phyloP scores from a whole-genome alignment of 2,113 vertebrate species.

The Macquaria ambigua region DNA sequence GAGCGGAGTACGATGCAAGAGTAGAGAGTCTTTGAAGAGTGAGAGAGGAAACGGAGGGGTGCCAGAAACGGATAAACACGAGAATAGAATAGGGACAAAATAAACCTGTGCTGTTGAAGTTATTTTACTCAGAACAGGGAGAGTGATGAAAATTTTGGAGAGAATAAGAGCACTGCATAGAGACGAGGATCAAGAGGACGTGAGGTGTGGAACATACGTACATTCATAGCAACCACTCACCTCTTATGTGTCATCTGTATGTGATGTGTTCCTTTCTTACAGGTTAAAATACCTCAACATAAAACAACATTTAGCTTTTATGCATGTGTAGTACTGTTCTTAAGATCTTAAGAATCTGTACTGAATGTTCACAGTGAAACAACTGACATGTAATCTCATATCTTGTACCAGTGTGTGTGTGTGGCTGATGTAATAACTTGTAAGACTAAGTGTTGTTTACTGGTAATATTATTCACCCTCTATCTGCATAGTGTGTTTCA shows the following conservation, averaged over 20 bases:
- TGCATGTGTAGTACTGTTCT: background rate
- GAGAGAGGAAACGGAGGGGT: conserved; percentile 29
- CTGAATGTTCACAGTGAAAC: conserved; percentile 33
- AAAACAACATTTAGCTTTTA: background rate
- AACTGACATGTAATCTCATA: conserved; percentile 38
- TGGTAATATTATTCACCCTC: conserved; percentile 44
- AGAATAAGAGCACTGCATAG: conserved; percentile 23
- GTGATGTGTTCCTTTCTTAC: background rate
- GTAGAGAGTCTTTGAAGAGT: conserved; percentile 63
- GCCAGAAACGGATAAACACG: conserved; percentile 58
- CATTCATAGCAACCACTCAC: conserved; percentile 26
- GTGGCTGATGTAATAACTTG: conserved; percentile 76
- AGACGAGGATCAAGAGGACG: conserved; percentile 31
- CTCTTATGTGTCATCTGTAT: conserved; percentile 13
- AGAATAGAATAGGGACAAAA: conserved; percentile 62
- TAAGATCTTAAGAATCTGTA: conserved; percentile 4
- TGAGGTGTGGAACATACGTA: background rate
- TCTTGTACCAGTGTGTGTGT: conserved; percentile 40
- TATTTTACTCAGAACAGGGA: conserved; percentile 38
- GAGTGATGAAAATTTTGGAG: conserved; percentile 27
- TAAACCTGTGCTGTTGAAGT: conserved; percentile 48
- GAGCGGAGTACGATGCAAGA: conserved; percentile 14
- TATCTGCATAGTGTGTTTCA: conserved; percentile 41
- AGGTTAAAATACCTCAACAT: background rate
- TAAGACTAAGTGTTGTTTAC: conserved; percentile 68